A percentile compares a stretch with the other conserved stretches of the same genome.
Evolutionary conservation across 2,888 invertebrate species (phyloP).

Genomic region (Autographa pulchrina): DNA sequence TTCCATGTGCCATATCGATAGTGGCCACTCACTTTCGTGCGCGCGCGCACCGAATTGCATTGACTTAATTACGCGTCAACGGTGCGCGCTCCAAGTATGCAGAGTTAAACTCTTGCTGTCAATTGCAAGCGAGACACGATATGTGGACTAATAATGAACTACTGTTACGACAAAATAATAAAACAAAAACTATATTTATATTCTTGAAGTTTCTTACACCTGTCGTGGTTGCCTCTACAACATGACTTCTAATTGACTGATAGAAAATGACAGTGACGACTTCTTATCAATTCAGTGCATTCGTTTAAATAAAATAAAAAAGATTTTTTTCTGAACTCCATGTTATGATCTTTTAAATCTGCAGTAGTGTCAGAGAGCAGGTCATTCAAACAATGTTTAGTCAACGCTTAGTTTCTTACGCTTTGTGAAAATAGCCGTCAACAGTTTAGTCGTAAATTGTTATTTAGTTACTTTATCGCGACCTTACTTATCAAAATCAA

Average conservation of each 20-base stretch:
- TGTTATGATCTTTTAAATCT: too few species aligned
- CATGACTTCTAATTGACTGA: not conserved
- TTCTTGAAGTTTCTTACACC: not conserved
- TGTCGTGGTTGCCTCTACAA: not conserved
- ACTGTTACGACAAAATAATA: slow-evolving; percentile 18
- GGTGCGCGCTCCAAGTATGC: slow-evolving; percentile 56
- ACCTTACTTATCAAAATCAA: not conserved
- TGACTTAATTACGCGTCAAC: slow-evolving; percentile 74
- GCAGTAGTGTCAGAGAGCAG: too few species aligned
- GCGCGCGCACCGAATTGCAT: slow-evolving; percentile 76
- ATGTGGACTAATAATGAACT: slow-evolving; percentile 31
- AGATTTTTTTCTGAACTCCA: too few species aligned
- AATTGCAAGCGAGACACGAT: slow-evolving; percentile 25
- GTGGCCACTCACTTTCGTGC: slow-evolving; percentile 83
- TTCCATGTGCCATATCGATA: slow-evolving; percentile 81
- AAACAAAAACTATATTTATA: not conserved
- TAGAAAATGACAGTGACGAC: too few species aligned
- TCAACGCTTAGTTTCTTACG: too few species aligned
- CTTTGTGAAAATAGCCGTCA: too few species aligned
- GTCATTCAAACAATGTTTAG: too few species aligned
- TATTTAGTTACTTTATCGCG: not conserved
- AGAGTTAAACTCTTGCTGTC: slow-evolving; percentile 52
- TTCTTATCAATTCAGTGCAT: too few species aligned
- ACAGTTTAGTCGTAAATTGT: not conserved
- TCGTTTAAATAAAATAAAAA: too few species aligned